Conservation (phyloP, 2,113 vertebrate genomes). For the Lichenostomus cassidix region DNA sequence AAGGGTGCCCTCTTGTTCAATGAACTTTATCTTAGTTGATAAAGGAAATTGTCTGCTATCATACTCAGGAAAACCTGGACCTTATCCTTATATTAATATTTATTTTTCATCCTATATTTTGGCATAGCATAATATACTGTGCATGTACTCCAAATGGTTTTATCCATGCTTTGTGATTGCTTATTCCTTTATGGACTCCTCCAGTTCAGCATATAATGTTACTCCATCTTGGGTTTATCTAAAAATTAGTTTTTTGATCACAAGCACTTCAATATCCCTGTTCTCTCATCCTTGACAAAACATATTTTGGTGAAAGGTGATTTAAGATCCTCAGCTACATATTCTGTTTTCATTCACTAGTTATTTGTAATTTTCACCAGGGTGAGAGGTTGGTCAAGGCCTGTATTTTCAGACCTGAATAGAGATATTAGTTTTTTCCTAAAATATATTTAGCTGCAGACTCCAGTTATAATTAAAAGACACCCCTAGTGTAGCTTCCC, state of each 20-base stretch:
- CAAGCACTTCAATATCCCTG: background rate
- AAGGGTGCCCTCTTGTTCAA: background rate
- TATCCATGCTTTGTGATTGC: background rate
- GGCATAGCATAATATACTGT: background rate
- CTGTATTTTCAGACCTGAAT: background rate
- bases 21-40: background rate
- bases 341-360: background rate
- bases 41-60: background rate
- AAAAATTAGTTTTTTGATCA: background rate
- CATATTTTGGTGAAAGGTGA: background rate
- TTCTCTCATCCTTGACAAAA: background rate
- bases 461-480: background rate
- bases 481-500: background rate
- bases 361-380: background rate
- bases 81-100: background rate
- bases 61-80: background rate
- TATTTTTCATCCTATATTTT: slow-evolving; percentile 7
- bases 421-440: background rate
- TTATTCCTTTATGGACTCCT: background rate
- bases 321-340: background rate
- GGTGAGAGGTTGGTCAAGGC: background rate
- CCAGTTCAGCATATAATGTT: background rate
- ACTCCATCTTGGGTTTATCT: background rate
- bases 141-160: background rate
- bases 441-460: background rate